Evolutionary conservation across 2,888 invertebrate genomes (phyloP), one percentile per base, ranked within the genome.

Genomic region (Lumbricus terrestris): DNA sequence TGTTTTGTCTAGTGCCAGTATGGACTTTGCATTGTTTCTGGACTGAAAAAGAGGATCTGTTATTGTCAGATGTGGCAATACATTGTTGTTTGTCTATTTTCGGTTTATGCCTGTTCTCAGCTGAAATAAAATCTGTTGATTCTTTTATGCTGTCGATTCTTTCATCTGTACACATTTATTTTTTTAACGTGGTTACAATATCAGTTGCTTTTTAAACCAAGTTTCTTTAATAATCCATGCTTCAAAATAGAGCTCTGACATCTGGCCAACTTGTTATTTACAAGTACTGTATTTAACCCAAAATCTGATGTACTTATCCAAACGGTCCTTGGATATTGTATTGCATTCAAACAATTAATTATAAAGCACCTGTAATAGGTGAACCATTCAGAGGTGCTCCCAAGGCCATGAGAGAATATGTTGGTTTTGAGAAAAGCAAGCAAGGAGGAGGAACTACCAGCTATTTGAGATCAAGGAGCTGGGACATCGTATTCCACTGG

Each of bases 11-110:
- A 20, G 47, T 20, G 47, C 47, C 47, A 47, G 47, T 47, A 18
- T 23, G 23, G 47, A 47, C 42, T 47, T 0, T n/a, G 29, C 8
- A n/a, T 69, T n/a, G 69, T 13, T 69, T 69, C 69, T 69, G 69
- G n/a, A 69, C n/a, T 29, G 69, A 69, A 4, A n/a, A 69, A 69
- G n/a, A 16, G 69, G 69, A 11, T 69, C 11, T 1, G 8, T 69
- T 69, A n/a, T 69, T 69, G 69, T 69, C 69, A 69, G 69, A 69
- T 69, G 69, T n/a, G 69, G 69, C 69, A 69, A 69, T 69, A 69
- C 13, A n/a, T 69, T 69, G 69, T 69, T 69, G 69, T 69, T 69
- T n/a, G 69, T 69, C n/a, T 69, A 69, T 29, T 69, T 69, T 69
- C 69, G 13, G 69, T 69, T 69, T 69, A 29, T 69, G 11, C 69